A percentile compares a stretch with the other conserved stretches of the same genome.
phyloP scores from a whole-genome alignment of 2,113 vertebrate species.

The Sprattus sprattus region DNA sequence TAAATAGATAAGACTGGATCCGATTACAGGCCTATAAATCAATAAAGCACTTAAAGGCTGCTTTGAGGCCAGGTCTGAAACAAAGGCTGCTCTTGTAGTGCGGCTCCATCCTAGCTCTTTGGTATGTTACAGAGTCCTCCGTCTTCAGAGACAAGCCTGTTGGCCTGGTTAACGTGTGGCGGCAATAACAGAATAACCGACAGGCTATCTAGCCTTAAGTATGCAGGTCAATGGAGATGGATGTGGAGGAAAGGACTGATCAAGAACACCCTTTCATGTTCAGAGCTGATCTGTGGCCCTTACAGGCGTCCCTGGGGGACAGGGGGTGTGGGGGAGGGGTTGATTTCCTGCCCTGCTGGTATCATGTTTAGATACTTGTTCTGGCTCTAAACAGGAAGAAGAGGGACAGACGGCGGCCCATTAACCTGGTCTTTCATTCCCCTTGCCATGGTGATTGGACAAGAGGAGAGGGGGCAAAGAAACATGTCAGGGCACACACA shows the following conservation, averaged over 20 bases:
- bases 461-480: too few relatives aligned
- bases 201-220: background rate
- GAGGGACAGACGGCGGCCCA: constrained; percentile 53
- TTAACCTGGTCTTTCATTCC: constrained; percentile 62
- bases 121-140: background rate
- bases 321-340: background rate
- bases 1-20: background rate
- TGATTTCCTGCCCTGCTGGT: constrained; percentile 31
- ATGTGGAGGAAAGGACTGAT: background rate
- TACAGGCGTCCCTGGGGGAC: background rate
- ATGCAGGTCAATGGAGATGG: background rate
- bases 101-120: background rate
- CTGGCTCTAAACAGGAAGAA: constrained; percentile 30
- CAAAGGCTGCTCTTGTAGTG: background rate
- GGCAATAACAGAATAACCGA: background rate
- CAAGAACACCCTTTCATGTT: background rate
- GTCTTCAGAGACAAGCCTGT: background rate
- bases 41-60: background rate
- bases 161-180: background rate
- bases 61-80: background rate
- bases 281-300: background rate
- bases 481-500: constrained; percentile 30
- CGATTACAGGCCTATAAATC: background rate
- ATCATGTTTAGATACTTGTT: constrained; percentile 42
- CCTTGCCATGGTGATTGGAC: constrained; percentile 4